These are phyloP conservation scores for Sus scrofa DNA, from an alignment of 2,113 vertebrate genomes.

Conservation along the genomic window T2T-Sscrofa CM000824.6:154274501-154275000, in stretches of 20 bases:
- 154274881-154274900: not conserved
- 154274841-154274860: no score
- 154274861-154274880: no score
- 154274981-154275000: not conserved
- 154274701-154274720: no score
- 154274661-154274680: no score
- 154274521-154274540: not conserved
- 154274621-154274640: not conserved
- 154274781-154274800: no score
- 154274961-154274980: not conserved
- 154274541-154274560: not conserved
- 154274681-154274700: no score
- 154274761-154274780: no score
- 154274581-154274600: not conserved
- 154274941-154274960: not conserved
- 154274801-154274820: no score
- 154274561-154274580: not conserved
- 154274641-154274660: no score
- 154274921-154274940: not conserved
- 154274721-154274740: no score
- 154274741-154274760: no score
- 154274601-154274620: not conserved
- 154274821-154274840: no score
- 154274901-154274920: not conserved
- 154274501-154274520: not conserved